Conservation (phyloP, 2,888 invertebrate species). For the Eurois occulta region DNA sequence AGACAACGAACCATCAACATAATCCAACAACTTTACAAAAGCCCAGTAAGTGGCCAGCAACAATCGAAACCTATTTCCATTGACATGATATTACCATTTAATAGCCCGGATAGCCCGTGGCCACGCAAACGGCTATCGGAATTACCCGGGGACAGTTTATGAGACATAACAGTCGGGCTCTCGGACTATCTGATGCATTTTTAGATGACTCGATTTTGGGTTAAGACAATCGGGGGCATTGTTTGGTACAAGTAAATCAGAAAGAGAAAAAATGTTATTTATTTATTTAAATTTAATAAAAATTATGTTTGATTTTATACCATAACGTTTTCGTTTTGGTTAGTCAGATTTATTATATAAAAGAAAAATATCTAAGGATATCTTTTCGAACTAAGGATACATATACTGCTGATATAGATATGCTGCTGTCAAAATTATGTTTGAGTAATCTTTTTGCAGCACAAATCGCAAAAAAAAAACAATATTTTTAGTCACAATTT, state of each 20-base stretch:
- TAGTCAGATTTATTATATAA: background rate
- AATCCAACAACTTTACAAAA: constrained; percentile 62
- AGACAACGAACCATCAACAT: constrained; percentile 60
- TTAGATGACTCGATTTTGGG: constrained; percentile 85
- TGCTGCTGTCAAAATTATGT: background rate
- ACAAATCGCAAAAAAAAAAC: background rate
- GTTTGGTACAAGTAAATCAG: constrained; percentile 63
- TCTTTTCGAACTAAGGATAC: background rate
- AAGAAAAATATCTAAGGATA: background rate
- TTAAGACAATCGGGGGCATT: constrained; percentile 83
- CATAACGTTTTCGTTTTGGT: background rate
- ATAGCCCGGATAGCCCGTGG: constrained; percentile 70
- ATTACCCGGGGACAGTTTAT: constrained; percentile 84
- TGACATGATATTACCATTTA: constrained; percentile 69
- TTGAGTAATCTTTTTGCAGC: background rate
- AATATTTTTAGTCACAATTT: background rate
- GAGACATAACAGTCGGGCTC: constrained; percentile 84
- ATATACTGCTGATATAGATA: too few relatives aligned
- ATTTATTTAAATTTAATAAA: too few relatives aligned
- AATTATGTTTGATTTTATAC: background rate
- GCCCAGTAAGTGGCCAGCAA: constrained; percentile 57
- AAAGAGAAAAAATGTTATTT: too few relatives aligned
- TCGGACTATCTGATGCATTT: constrained; percentile 78
- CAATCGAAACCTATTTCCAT: constrained; percentile 68
- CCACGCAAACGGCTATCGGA: constrained; percentile 78